A percentile compares a stretch with the other conserved stretches of the same genome.
phyloP scores from a whole-genome alignment of 2,797 vertebrate species.

The Parauchenoglanis ngamensis region DNA sequence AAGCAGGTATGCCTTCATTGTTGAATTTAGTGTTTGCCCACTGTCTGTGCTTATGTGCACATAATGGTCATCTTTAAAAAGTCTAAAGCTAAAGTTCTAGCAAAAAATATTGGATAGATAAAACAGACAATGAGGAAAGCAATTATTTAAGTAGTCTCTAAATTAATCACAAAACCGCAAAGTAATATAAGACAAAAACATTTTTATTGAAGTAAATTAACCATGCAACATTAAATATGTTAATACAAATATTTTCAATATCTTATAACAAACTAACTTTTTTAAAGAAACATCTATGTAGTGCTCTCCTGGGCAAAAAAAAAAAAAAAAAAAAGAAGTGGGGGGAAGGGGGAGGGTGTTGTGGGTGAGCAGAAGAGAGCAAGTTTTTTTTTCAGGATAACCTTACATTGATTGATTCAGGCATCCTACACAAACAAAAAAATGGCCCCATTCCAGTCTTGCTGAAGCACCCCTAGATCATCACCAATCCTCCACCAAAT shows the following conservation, averaged over 20 bases:
- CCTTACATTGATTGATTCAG: no score
- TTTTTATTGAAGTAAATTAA: not conserved
- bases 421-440: no score
- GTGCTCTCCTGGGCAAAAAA: not conserved
- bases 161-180: not conserved
- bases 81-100: not conserved
- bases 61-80: not conserved
- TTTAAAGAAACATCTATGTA: not conserved
- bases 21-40: not conserved
- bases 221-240: not conserved
- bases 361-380: no score
- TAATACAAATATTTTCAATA: not conserved
- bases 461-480: no score
- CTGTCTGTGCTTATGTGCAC: not conserved
- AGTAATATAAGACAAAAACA: not conserved
- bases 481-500: no score
- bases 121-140: slow-evolving; percentile 72
- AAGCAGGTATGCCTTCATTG: slow-evolving; percentile 78
- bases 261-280: not conserved
- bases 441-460: no score
- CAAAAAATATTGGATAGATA: not conserved
- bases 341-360: no score
- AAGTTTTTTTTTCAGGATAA: no score
- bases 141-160: slow-evolving; percentile 78
- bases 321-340: no score